Evolutionary conservation across 2,113 vertebrate species (phyloP), one percentile per base, ranked within the genome.

Genomic region (Salvator merianae): DNA sequence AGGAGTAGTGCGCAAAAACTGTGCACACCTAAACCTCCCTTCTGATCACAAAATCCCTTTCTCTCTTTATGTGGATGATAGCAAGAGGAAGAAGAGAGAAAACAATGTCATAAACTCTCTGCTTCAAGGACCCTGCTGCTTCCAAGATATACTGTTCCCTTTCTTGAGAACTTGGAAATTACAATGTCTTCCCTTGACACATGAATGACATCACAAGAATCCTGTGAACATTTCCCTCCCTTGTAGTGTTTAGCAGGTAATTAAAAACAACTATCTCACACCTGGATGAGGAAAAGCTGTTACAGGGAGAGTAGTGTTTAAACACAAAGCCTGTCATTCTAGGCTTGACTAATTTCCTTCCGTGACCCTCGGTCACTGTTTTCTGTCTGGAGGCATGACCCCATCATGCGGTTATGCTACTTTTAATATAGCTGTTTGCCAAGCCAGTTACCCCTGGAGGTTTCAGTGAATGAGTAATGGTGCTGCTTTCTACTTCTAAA

Each of bases 361-460:
- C 30, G 6, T 9, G 1, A 76, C 53, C 50, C 77, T 32, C 26
- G 32, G 26, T 86, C n/a, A 50, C 32, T 0, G 34, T 70, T 0
- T 80, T 76, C 74, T 74, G 0, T 34, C 3, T 68, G 16, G 26
- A 65, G 26, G 22, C 32, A 18, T 81, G 79, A 81, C 68, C 79
- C 47, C 50, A 81, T 81, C 24, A 71, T 71, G 32, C 28, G 68
- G 32, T 24, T 69, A 38, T 55, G 50, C 66, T 55, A 50, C 68
- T 59, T 71, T 81, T 13, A 71, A 81, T 81, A 81, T 22, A 70
- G 68, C 68, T n/a, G 32, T 81, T 71, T 81, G 79, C 68, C 47
- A 40, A 80, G 79, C 47, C 68, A 30, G 32, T 24, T 71, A 12
- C 36, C 79, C 26, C 79, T 71, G 50, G 68, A 59, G 68, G 14